These are phyloP conservation scores for Busseola fusca DNA, from an alignment of 2,888 invertebrate genomes.

Conservation along the genomic window DNA sequence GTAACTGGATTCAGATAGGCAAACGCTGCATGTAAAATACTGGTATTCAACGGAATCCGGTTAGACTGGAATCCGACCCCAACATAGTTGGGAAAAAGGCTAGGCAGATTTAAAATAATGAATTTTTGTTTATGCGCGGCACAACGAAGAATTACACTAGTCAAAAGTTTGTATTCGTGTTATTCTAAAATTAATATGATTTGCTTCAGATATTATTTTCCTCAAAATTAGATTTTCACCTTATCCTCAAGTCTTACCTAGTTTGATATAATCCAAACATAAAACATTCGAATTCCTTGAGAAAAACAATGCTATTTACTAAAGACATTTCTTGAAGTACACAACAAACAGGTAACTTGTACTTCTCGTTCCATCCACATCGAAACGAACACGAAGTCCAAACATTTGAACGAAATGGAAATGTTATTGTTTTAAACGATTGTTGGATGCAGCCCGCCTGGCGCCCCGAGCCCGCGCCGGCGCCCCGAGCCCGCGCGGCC, in stretches of 20 bases:
- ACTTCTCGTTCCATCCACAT: slow-evolving; percentile 31
- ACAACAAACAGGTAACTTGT: slow-evolving; percentile 13
- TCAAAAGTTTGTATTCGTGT: neutral
- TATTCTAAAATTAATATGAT: neutral
- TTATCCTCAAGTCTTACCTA: neutral
- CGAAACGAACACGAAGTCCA: slow-evolving; percentile 32
- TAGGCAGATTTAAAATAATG: neutral
- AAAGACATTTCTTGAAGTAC: slow-evolving; percentile 19
- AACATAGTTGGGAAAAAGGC: too few relatives aligned
- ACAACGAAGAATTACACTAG: too few relatives aligned
- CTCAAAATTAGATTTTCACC: neutral
- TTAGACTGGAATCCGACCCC: too few relatives aligned
- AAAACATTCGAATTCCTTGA: neutral
- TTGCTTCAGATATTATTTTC: neutral
- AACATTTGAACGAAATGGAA: slow-evolving; percentile 56
- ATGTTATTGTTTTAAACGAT: slow-evolving; percentile 58
- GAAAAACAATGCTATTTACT: slow-evolving; percentile 12
- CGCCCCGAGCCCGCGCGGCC: slow-evolving; percentile 2
- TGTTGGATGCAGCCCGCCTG: slow-evolving; percentile 37
- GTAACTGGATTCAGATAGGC: too few relatives aligned
- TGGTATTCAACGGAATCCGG: too few relatives aligned
- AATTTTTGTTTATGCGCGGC: neutral
- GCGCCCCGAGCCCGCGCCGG: slow-evolving; percentile 13
- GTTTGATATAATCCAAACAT: slow-evolving; percentile 3
- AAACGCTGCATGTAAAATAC: too few relatives aligned